Percentiles rank a stretch among this genome's conserved stretches.
These are phyloP conservation scores for Montipora capitata DNA, from an alignment of 92 coral and sea anemone genomes.

Conservation along the genomic window DNA sequence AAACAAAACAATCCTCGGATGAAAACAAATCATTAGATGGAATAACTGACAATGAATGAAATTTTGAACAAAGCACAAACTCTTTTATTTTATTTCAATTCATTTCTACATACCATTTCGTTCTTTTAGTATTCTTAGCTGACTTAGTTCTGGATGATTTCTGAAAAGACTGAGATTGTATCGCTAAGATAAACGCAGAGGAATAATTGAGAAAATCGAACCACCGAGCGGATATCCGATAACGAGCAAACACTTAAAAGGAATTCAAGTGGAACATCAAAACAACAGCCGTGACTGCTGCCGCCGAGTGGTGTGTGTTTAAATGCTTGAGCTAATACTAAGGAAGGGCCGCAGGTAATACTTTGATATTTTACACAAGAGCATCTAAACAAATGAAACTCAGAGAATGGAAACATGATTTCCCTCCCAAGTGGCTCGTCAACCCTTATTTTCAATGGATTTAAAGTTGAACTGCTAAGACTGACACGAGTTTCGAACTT, in stretches of 20 bases:
- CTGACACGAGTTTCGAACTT: too few relatives aligned
- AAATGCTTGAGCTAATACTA: neutral
- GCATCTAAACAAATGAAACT: neutral
- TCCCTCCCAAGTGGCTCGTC: too few relatives aligned
- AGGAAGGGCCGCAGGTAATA: neutral
- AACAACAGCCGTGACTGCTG: neutral
- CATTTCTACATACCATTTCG: too few relatives aligned
- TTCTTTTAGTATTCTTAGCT: too few relatives aligned
- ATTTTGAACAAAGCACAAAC: neutral
- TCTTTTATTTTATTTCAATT: too few relatives aligned
- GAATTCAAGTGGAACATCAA: conserved; percentile 16
- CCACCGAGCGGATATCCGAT: conserved; percentile 38
- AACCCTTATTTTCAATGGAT: too few relatives aligned
- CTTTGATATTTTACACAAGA: neutral
- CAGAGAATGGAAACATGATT: too few relatives aligned
- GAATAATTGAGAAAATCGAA: neutral
- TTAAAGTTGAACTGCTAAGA: too few relatives aligned
- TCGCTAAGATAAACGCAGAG: neutral
- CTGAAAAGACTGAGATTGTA: neutral
- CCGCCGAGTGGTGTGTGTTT: neutral
- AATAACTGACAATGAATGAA: neutral
- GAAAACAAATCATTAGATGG: neutral
- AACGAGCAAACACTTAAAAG: conserved; percentile 23
- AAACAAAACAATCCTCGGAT: neutral
- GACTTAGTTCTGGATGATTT: neutral